These are phyloP conservation scores for Palythoa heliodiscus DNA, from an alignment of 92 coral and sea anemone genomes.

Conservation along the genomic window DNA sequence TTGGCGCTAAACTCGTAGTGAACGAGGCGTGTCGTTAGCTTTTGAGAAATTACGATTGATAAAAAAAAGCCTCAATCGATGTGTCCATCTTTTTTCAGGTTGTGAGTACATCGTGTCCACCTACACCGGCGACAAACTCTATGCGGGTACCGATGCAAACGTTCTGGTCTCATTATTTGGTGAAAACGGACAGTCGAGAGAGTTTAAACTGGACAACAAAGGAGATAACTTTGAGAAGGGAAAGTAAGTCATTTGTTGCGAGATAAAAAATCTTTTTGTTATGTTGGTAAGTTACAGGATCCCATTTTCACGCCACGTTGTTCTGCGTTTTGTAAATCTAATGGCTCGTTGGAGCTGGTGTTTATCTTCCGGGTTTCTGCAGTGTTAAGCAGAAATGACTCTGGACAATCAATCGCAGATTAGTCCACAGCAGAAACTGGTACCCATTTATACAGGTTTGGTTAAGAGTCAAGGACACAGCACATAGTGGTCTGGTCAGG, in stretches of 20 bases:
- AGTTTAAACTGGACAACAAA: constrained; percentile 25
- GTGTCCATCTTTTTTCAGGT: background rate
- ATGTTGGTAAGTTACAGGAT: background rate
- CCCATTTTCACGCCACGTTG: background rate
- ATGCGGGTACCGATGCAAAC: constrained; percentile 34
- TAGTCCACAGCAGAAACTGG: no score
- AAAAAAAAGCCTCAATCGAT: background rate
- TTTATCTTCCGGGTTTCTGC: no score
- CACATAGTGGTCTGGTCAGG: no score
- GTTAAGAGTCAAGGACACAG: no score
- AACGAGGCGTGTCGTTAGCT: no score
- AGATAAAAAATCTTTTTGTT: background rate
- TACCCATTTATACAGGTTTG: no score
- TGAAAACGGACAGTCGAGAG: constrained; percentile 21
- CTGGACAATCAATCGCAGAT: no score
- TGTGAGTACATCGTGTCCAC: constrained; percentile 32
- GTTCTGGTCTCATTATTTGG: constrained; percentile 24
- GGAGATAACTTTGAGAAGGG: constrained; percentile 35
- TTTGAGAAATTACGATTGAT: background rate
- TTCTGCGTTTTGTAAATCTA: no score
- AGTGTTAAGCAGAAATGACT: no score
- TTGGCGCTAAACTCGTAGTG: no score
- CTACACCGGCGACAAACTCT: constrained; percentile 32
- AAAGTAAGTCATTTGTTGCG: constrained; percentile 12
- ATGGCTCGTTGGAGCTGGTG: no score